Conservation (phyloP, 2,797 vertebrate genomes). For the Liasis olivaceus region DNA sequence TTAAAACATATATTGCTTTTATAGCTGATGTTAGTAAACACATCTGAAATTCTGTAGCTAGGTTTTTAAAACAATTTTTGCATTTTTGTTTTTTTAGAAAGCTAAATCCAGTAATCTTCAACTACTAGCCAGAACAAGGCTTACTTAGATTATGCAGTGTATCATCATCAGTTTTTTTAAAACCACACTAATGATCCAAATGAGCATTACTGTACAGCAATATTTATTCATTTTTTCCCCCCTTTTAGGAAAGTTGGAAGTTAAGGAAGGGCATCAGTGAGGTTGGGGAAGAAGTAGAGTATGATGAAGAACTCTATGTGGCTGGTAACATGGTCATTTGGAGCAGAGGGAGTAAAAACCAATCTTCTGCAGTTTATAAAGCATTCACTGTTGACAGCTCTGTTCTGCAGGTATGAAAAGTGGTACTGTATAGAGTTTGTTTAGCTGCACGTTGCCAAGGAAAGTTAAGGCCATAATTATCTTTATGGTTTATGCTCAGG, state of each 20-base stretch:
- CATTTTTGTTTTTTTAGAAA: not conserved
- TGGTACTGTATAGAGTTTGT: not conserved
- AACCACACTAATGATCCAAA: not conserved
- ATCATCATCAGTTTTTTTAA: not conserved
- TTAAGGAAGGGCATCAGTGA: constrained; percentile 86
- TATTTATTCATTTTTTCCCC: not conserved
- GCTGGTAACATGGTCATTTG: constrained; percentile 94
- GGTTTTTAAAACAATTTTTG: not conserved
- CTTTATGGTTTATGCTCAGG: not conserved
- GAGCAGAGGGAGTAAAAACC: constrained; percentile 90
- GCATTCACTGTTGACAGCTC: constrained; percentile 95
- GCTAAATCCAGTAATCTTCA: not conserved
- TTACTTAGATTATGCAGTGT: not conserved
- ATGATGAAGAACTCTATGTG: constrained; percentile 93
- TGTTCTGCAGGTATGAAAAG: constrained; percentile 85
- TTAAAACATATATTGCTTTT: not conserved
- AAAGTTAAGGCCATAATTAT: not conserved
- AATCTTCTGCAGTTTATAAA: constrained; percentile 88
- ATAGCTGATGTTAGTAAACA: not conserved
- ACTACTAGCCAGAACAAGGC: not conserved
- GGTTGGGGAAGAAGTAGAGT: constrained; percentile 82
- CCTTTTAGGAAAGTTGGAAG: constrained; percentile 90
- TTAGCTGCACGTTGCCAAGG: not conserved
- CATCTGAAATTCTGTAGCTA: not conserved
- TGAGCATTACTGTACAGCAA: not conserved